phyloP scores from a whole-genome alignment of 2,797 vertebrate genomes.

The Thripadectes ignobilis region DNA sequence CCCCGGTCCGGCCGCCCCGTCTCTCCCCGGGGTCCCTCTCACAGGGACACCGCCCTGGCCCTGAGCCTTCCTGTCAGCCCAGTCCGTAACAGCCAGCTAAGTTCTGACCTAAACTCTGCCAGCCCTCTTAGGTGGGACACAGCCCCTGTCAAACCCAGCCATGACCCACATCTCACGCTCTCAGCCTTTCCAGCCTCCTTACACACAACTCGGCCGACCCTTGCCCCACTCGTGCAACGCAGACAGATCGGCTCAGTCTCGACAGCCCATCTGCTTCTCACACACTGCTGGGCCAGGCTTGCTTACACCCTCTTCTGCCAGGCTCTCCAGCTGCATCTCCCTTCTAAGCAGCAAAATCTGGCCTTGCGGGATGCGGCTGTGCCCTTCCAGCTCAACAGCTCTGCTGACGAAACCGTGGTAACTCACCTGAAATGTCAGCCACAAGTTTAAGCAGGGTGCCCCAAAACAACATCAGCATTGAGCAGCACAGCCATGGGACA shows the following conservation, averaged over 20 bases:
- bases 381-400: background rate
- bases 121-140: background rate
- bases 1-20: background rate
- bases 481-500: background rate
- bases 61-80: background rate
- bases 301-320: background rate
- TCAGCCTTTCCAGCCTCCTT: background rate
- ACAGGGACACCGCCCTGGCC: background rate
- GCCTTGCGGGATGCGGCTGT: background rate
- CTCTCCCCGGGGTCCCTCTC: background rate
- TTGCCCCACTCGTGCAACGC: rapidly evolving
- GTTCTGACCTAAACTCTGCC: background rate
- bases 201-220: rapidly evolving
- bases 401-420: background rate
- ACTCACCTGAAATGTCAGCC: background rate
- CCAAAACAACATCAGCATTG: background rate
- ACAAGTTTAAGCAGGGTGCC: background rate
- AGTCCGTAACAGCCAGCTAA: rapidly evolving
- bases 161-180: background rate
- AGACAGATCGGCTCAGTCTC: background rate
- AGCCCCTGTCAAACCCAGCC: background rate
- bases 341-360: background rate
- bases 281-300: background rate
- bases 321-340: too few relatives aligned
- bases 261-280: rapidly evolving